Evolutionary conservation across 2,888 invertebrate species (phyloP).

Genomic region (Drosophila mayaguana): DNA sequence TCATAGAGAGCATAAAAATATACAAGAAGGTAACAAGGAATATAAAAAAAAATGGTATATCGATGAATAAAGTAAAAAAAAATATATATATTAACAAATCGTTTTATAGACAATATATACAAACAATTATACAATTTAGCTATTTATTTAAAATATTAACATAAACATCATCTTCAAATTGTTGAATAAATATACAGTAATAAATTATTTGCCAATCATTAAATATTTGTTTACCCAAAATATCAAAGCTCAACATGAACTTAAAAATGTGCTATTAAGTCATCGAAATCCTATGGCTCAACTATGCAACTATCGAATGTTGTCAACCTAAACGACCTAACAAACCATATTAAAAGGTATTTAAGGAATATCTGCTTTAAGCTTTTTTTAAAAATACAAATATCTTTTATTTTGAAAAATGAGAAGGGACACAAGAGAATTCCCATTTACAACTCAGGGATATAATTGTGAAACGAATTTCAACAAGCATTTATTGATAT

Average conservation of each 20-base stretch:
- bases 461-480: slow-evolving; percentile 16
- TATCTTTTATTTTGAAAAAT: background rate
- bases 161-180: background rate
- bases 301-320: background rate
- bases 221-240: background rate
- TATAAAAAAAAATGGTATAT: no score
- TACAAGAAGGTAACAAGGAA: no score
- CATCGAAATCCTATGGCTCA: background rate
- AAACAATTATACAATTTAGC: no score
- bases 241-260: background rate
- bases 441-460: slow-evolving; percentile 3
- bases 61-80: no score
- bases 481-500: slow-evolving; percentile 36
- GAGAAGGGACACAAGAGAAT: slow-evolving; percentile 8
- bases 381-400: background rate
- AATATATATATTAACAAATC: no score
- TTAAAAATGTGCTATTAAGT: no score
- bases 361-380: background rate
- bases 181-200: no score
- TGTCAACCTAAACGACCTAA: background rate
- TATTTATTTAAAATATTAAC: background rate
- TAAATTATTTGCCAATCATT: background rate
- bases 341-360: background rate
- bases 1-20: no score
- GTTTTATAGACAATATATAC: no score